Conservation (phyloP, 2,888 invertebrate species). For the Drosophila mimetica region DNA sequence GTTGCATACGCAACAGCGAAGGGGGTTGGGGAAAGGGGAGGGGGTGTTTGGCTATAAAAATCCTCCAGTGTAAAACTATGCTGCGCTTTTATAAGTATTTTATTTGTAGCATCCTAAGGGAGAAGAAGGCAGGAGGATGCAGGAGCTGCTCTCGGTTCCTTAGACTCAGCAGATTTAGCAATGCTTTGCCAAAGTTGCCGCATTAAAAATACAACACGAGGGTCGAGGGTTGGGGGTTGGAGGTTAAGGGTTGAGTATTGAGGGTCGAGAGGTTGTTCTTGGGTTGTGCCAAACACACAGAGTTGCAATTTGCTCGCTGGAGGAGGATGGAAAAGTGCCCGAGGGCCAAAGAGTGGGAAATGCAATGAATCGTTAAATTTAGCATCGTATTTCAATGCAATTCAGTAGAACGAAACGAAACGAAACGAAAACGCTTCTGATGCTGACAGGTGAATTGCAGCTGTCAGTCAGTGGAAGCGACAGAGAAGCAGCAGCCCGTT, state of each 20-base stretch:
- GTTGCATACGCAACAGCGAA: slow-evolving; percentile 58
- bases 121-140: slow-evolving; percentile 27
- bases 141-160: slow-evolving; percentile 53
- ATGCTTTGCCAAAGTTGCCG: slow-evolving; percentile 75
- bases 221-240: slow-evolving; percentile 19
- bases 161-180: slow-evolving; percentile 79
- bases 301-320: slow-evolving; percentile 68
- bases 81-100: slow-evolving; percentile 71
- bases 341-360: slow-evolving; percentile 49
- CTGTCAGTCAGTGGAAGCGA: slow-evolving; percentile 66
- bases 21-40: background rate
- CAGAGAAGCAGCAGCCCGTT: slow-evolving; percentile 13
- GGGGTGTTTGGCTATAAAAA: slow-evolving; percentile 61
- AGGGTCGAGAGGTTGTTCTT: slow-evolving; percentile 11
- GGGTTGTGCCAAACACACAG: slow-evolving; percentile 50
- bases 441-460: slow-evolving; percentile 78
- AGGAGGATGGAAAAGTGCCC: slow-evolving; percentile 51
- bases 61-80: slow-evolving; percentile 62
- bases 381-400: slow-evolving; percentile 79
- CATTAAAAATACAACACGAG: slow-evolving; percentile 72
- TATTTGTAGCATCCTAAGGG: slow-evolving; percentile 55
- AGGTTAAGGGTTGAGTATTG: slow-evolving; percentile 11
- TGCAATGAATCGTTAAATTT: slow-evolving; percentile 80
- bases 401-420: slow-evolving; percentile 62
- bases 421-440: slow-evolving; percentile 47